Conservation (phyloP, 37 sponge, comb jelly and placozoan species). For the Spongia lamella region DNA sequence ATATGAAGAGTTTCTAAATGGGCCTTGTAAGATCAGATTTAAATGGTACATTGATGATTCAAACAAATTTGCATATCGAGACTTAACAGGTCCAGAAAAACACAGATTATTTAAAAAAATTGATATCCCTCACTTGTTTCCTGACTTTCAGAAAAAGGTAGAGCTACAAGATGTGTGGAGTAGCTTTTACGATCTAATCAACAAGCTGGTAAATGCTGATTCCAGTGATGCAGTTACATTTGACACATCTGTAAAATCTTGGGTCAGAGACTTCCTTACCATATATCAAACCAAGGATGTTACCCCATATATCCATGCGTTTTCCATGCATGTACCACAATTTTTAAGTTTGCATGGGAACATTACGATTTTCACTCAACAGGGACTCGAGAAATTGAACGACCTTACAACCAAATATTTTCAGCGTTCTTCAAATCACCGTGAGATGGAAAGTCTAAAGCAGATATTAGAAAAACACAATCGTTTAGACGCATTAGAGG, state of each 20-base stretch:
- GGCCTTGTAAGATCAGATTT: neutral
- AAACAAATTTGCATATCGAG: constrained; percentile 2
- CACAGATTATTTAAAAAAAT: constrained; percentile 1
- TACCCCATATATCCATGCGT: neutral
- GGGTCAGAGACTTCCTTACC: neutral
- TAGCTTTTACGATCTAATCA: neutral
- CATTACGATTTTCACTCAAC: constrained; percentile 12
- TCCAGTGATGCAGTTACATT: neutral
- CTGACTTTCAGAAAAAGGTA: neutral
- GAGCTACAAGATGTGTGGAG: constrained; percentile 6
- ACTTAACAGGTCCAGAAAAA: constrained; percentile 35
- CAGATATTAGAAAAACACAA: constrained; percentile 23
- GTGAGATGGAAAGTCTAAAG: neutral
- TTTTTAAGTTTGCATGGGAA: constrained; percentile 3
- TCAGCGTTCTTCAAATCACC: constrained; percentile 10
- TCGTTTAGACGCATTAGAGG: constrained; percentile 10
- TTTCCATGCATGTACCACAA: neutral
- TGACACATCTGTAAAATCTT: neutral
- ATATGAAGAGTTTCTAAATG: constrained; percentile 1
- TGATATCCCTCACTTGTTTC: constrained; percentile 13
- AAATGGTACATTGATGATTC: neutral
- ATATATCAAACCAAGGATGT: neutral
- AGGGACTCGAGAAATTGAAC: constrained; percentile 27
- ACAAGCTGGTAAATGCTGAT: neutral
- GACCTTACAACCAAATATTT: constrained; percentile 18